A percentile compares a stretch with the other conserved stretches of the same genome.
Evolutionary conservation across 2,888 invertebrate species (phyloP).

Genomic region (Trichopoda pennipes): DNA sequence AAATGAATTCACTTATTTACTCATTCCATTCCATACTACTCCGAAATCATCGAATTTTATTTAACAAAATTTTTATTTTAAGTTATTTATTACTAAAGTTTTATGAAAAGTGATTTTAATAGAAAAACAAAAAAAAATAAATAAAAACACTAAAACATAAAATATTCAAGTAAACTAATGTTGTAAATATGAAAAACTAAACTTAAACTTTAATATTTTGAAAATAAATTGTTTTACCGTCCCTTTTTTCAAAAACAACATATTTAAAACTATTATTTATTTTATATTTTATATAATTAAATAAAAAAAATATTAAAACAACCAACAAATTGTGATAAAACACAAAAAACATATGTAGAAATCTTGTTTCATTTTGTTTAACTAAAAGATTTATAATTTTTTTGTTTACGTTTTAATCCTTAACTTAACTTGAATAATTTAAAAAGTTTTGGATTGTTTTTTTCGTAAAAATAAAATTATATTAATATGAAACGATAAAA

Average conservation of each 20-base stretch:
- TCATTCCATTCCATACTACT: conserved; percentile 62
- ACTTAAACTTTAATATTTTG: conserved; percentile 56
- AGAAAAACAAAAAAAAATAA: neutral
- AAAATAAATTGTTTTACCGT: conserved; percentile 59
- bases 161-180: conserved; percentile 22
- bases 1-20: conserved; percentile 44
- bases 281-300: neutral
- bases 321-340: conserved; percentile 59
- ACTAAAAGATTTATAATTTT: neutral
- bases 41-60: conserved; percentile 64
- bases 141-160: conserved; percentile 25
- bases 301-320: conserved; percentile 22
- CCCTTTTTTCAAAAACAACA: conserved; percentile 61
- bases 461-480: neutral
- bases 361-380: conserved; percentile 6
- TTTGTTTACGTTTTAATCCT: neutral
- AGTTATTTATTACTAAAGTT: conserved; percentile 30
- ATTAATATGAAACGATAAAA: conserved; percentile 31
- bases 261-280: conserved; percentile 52
- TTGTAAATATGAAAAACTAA: conserved; percentile 51
- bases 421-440: conserved; percentile 1
- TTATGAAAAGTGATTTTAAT: conserved; percentile 39
- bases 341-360: conserved; percentile 38
- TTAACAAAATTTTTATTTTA: conserved; percentile 15
- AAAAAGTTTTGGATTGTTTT: neutral